Evolutionary conservation across 1,140 invertebrate species (phyloP), one percentile per base, ranked within the genome.

Genomic region (Hyles euphorbiae): DNA sequence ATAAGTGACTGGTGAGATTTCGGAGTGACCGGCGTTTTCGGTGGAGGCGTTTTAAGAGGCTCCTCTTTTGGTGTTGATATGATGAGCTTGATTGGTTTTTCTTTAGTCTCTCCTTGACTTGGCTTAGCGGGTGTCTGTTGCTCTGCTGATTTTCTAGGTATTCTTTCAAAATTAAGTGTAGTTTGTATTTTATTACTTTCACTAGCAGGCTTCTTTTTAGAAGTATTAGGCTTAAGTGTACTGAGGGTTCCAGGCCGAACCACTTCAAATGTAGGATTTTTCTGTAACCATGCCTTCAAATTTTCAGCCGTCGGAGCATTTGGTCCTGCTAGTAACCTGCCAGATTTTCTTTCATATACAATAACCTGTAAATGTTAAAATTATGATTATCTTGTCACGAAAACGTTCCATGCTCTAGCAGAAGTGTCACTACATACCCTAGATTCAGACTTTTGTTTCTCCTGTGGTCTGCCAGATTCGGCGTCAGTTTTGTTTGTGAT

Each of bases 221-320:
- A 58, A 3, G 71, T 46, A 47, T 77, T 79, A 5, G 85, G 81
- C 68, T 83, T 89, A 86, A 90, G 72, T 74, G 66, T 50, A 81
- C 86, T 75, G 72, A 91, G 36, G 72, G 74, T 91, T 47, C 92
- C 92, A 0, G 95, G 92, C 59, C 92, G 90, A 1, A 96, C 90
- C 1, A 96, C 93, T 88, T 97, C 95, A 87, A 93, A 98, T 0
- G 94, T 94, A 10, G 96, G 96, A 92, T 98, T 94, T 60, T 94
- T 93, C 77, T 94, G 93, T 5, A 98, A 87, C 96, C 96, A 98
- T 7, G 92, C 89, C 74, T 94, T 93, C 6, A 98, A 87, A 80
- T 94, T 95, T 33, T 91, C 91, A 22, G 93, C 91, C 11, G 93
- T 94, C 3, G 96, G 97, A 50, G 96, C 96, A 75, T 93, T 93